Evolutionary conservation across 2,113 vertebrate species (phyloP), one percentile per base, ranked within the genome.

Genomic region (Strix uralensis): DNA sequence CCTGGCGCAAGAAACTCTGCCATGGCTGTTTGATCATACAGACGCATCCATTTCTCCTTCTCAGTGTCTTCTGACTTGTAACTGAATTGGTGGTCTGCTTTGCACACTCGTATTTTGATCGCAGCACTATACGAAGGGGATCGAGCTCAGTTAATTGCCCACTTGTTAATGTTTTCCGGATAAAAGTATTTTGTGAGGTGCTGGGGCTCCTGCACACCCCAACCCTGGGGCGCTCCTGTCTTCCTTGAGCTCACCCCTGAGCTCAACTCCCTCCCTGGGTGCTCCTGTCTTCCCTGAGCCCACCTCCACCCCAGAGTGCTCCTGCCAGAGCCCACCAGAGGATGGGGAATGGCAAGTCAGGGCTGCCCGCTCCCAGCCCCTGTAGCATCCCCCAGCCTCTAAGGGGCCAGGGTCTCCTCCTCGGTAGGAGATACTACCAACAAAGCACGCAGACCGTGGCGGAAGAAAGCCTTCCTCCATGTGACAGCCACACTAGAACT

Each of bases 341-440:
- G 40, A 23, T 21, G 30, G n/a, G 8, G 67, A 85, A 88, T 1
- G 17, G 18, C 8, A 58, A 59, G 40, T 27, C 17, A 63, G 9
- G 10, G 71, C 15, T 81, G 74, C 2, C 38, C 81, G 25, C 36
- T 66, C 52, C 69, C 55, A 20, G 46, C 11, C 11, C 38, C 59
- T 16, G 0, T 0, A 9, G 49, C 47, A 75, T 16, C 30, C 8
- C 55, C 10, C 44, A 82, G 49, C 20, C 61, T 27, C 10, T 2
- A 9, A 57, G 17, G 46, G 47, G 18, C 20, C 81, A 63, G 27
- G 11, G 13, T 23, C 34, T 49, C 10, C 51, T 94, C 54, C 36
- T 89, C 22, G 0, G 5, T 18, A 12, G 22, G 32, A 84, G 46
- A 49, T 29, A 36, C 17, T 13, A 13, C 9, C 42, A 62, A 23